Base-by-base conservation (phyloP, 2,113 vertebrate genomes). In the Ivindomyrus marchei region DNA sequence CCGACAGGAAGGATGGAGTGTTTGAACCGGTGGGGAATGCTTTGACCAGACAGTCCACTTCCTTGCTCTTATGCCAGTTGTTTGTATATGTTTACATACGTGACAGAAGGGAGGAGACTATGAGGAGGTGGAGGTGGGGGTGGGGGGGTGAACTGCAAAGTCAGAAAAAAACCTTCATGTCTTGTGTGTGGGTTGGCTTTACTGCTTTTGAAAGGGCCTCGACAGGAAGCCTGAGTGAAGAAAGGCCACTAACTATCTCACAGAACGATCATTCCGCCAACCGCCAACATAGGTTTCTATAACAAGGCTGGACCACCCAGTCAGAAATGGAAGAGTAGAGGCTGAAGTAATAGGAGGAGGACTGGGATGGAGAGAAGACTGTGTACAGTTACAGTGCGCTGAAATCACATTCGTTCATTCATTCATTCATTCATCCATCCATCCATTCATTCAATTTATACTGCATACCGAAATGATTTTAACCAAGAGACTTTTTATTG, bases 271-370 rank as follows among this genome's bases (percentile, higher is more conserved):
- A 90, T 91, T 91, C 91, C 93, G 92, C 91, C 92, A 89, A 92
- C 91, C 90, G 89, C 91, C 91, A 93, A 93, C 88, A 92, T 92
- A 93, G 36, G 88, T 74, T 58, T 46, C 93, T 92, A 92, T 93
- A 94, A 90, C 92, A 93, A 95, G 94, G 93, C 88, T 91, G 94
- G 96, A 96, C 96, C 96, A 96, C 96, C 95, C 96, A 96, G 94
- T 93, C 90, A 93, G 94, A 94, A 58, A 74, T 88, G 88, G 27
- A 45, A 46, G 86, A 52, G 89, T 92, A 91, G 91, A 90, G 89
- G 89, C 91, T 89, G 87, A 85, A 39, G 91, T 49, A 90, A 9
- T 2, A 84, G 80, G 70, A 88, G 11, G 15, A 50, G 58, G 5
- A 62, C 66, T 11, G n/a, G n/a, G n/a, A 66, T 91, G 70, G 92